phyloP scores from a whole-genome alignment of 2,888 invertebrate genomes.

The Drosophila subquinaria region DNA sequence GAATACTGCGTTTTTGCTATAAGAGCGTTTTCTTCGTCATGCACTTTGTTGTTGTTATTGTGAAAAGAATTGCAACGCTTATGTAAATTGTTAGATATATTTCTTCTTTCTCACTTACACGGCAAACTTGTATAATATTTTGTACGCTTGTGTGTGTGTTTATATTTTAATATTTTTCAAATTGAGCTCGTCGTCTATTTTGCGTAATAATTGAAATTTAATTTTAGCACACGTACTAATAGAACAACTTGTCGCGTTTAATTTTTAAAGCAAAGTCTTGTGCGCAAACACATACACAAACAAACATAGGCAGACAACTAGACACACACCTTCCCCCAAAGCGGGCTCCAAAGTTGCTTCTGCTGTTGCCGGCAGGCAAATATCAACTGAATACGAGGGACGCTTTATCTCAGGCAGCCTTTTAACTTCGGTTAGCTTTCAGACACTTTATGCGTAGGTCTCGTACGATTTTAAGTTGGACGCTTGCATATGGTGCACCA shows the following conservation, averaged over 20 bases:
- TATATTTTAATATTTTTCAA: conserved; percentile 10
- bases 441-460: conserved; percentile 42
- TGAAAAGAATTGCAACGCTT: conserved; percentile 37
- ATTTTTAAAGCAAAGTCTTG: conserved; percentile 52
- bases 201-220: conserved; percentile 37
- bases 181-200: conserved; percentile 14
- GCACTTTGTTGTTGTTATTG: conserved; percentile 23
- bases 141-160: conserved; percentile 1
- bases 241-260: conserved; percentile 61
- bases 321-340: conserved; percentile 37
- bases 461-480: conserved; percentile 39
- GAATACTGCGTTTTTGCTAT: conserved; percentile 11
- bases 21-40: conserved; percentile 18
- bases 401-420: conserved; percentile 56
- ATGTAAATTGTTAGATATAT: conserved; percentile 56
- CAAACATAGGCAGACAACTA: conserved; percentile 18
- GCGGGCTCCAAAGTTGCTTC: conserved; percentile 46
- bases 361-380: conserved; percentile 66
- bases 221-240: conserved; percentile 60
- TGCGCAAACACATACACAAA: conserved; percentile 29
- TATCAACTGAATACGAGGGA: conserved; percentile 56
- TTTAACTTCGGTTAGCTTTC: conserved; percentile 61
- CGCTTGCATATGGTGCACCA: conserved; percentile 27
- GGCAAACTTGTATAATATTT: not conserved
- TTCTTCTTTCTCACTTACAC: conserved; percentile 50